phyloP scores from a whole-genome alignment of 2,797 vertebrate genomes.

The Amblyraja radiata region DNA sequence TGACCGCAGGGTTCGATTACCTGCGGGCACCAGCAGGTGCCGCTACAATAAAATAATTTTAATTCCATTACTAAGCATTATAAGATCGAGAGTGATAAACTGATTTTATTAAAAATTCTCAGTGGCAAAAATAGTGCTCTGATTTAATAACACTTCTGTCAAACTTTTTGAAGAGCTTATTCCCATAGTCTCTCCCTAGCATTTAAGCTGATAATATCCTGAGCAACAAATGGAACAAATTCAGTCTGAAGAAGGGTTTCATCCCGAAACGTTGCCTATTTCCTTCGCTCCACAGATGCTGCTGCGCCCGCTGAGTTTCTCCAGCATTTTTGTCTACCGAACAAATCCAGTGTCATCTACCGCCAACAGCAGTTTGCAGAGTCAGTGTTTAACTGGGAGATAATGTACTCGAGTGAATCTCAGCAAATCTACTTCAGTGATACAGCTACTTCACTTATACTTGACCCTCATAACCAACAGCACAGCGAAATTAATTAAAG shows the following conservation, averaged over 20 bases:
- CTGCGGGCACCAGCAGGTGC: no score
- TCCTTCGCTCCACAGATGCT: no score
- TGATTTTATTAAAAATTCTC: not conserved
- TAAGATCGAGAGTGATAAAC: conserved; percentile 3
- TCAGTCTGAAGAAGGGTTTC: not conserved
- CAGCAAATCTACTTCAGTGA: not conserved
- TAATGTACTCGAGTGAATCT: not conserved
- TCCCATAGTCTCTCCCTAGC: not conserved
- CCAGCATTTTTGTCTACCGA: no score
- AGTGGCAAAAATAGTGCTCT: not conserved
- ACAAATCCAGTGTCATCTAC: not conserved
- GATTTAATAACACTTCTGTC: not conserved
- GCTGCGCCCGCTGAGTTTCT: no score
- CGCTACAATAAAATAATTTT: no score
- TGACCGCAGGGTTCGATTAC: no score
- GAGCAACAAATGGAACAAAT: not conserved
- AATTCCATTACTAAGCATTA: not conserved
- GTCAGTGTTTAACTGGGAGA: not conserved
- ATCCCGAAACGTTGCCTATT: no score
- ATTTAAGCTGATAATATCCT: not conserved
- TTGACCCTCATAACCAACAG: not conserved
- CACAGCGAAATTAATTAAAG: not conserved
- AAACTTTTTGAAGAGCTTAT: not conserved
- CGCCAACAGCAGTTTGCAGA: not conserved
- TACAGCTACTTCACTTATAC: not conserved